Base-by-base conservation (phyloP, 2,113 vertebrate genomes). In the Pterophyllum scalare region DNA sequence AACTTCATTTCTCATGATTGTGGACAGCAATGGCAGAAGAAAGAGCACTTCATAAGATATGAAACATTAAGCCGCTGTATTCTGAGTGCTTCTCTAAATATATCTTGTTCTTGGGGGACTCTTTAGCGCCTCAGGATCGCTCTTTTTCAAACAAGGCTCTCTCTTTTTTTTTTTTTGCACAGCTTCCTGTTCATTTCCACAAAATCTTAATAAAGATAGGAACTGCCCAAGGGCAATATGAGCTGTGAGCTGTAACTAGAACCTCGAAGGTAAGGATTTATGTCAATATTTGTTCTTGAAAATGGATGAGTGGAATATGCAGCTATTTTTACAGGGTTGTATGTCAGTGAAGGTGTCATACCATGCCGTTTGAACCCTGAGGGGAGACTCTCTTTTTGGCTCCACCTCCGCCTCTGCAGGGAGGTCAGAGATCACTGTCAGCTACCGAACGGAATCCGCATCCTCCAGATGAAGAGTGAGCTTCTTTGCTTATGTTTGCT, bases 301-400 rank as follows among this genome's bases (percentile, higher is more conserved):
- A 62, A 78, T 31, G 26, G 26, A 77, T 77, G 64, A 64, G 62
- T 46, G 61, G 78, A 89, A 79, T 72, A 35, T 82, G 57, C 59
- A 76, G 80, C 70, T 90, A 89, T 89, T 83, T 93, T 93, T 90
- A 86, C 24, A 46, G 31, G 70, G 19, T 80, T 26, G 19, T 33
- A 62, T 75, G 80, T 86, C 43, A 61, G 72, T 17, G 35, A 84
- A 86, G 75, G 65, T 80, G 60, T 75, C 43, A 75, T 61, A 58
- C 80, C 8, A 65, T 74, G 58, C 33, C 3, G 79, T 67, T 85
- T 81, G 64, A 88, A 87, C 52, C 87, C 59, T 80, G 75, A 83
- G 64, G 87, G 72, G 62, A 58, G 58, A 87, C 74, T 52, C 60
- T 83, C 2, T 65, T 81, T 90, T 81, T 88, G 57, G 78, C 77